Evolutionary conservation across 2,113 vertebrate genomes (phyloP).

Genomic region (Columbina picui): DNA sequence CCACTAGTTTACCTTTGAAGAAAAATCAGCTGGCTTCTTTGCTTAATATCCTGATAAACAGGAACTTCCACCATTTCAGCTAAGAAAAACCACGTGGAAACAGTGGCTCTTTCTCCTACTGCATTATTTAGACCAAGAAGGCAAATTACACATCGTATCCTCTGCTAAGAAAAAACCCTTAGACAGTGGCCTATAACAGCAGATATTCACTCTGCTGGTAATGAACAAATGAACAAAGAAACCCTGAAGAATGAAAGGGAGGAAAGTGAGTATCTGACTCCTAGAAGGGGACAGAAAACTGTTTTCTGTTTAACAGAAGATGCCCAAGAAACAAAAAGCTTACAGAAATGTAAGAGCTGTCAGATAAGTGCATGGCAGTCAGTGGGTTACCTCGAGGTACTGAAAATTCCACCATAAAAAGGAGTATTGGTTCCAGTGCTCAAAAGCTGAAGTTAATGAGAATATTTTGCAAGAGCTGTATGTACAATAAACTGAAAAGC

Average conservation of each 20-base stretch:
- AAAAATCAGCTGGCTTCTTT: not conserved
- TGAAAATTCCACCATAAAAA: not conserved
- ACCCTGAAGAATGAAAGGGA: not conserved
- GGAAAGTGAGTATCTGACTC: not conserved
- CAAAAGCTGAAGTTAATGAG: not conserved
- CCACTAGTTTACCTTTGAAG: not conserved
- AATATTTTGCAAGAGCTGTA: not conserved
- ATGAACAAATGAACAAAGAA: fast-evolving
- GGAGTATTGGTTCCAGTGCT: not conserved
- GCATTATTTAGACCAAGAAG: not conserved
- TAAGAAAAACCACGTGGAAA: not conserved
- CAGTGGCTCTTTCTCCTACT: not conserved
- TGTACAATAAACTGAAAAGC: not conserved
- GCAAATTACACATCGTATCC: not conserved
- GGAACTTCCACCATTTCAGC: not conserved
- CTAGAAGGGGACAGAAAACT: not conserved
- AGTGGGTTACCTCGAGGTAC: not conserved
- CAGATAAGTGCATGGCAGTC: not conserved
- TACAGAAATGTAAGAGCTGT: not conserved
- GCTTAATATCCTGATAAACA: not conserved
- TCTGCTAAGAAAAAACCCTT: not conserved
- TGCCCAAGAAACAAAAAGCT: not conserved
- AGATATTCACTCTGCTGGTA: not conserved
- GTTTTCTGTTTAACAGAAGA: not conserved
- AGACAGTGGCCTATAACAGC: not conserved